Conservation (phyloP, 2,797 vertebrate genomes). For the Chelonia mydas region DNA sequence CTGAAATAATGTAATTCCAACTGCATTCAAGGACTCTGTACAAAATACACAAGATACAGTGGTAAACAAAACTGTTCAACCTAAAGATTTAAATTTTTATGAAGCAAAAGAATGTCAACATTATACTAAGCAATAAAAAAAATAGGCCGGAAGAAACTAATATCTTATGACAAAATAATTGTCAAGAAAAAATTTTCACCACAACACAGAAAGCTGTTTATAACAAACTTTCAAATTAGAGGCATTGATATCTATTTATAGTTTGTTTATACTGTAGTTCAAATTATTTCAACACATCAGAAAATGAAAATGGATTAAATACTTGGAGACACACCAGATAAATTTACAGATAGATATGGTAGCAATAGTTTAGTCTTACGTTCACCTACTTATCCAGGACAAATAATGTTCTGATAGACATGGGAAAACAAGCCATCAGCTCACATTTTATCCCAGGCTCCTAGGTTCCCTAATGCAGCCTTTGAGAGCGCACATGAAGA, state of each 20-base stretch:
- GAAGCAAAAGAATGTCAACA: background rate
- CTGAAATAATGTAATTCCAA: conserved; percentile 5
- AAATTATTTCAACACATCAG: background rate
- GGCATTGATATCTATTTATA: background rate
- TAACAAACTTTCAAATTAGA: background rate
- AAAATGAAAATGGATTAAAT: background rate
- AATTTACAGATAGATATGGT: background rate
- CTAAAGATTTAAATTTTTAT: conserved; percentile 26
- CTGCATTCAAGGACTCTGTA: conserved; percentile 13
- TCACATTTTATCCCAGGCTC: background rate
- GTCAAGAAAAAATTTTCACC: background rate
- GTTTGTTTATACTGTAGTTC: background rate
- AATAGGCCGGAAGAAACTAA: background rate
- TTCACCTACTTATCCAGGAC: background rate
- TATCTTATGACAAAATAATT: background rate
- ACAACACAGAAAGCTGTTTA: background rate
- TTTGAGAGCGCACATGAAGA: background rate
- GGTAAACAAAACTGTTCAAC: background rate
- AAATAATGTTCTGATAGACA: background rate
- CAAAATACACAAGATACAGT: background rate
- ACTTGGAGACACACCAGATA: background rate
- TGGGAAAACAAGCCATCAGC: background rate
- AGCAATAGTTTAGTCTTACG: background rate
- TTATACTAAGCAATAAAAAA: background rate
- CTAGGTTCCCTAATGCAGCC: background rate